phyloP scores from a whole-genome alignment of 2,888 invertebrate species.

The Epiblema foenella region DNA sequence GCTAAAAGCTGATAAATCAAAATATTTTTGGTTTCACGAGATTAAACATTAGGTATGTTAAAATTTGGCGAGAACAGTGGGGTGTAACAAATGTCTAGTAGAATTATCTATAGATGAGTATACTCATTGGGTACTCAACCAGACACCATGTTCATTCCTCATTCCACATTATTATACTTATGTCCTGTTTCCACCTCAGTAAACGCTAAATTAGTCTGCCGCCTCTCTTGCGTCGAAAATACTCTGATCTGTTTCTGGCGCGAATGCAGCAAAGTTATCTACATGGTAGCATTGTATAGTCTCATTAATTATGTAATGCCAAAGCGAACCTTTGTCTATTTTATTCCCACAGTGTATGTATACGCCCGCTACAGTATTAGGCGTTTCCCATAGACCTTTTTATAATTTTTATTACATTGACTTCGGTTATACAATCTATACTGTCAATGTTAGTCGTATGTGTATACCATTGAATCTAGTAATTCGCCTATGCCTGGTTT shows the following conservation, averaged over 20 bases:
- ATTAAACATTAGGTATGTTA: not conserved
- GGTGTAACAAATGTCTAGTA: too few species aligned
- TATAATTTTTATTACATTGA: not conserved
- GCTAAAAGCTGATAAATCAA: not conserved
- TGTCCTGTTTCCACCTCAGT: not conserved
- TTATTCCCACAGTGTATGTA: slow-evolving; percentile 16
- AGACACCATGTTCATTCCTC: not conserved
- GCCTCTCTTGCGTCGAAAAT: not conserved
- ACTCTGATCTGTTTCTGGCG: not conserved
- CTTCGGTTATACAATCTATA: not conserved
- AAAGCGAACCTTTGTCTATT: slow-evolving; percentile 2
- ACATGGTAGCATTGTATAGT: not conserved
- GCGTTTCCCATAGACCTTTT: slow-evolving; percentile 1
- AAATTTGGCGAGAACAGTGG: too few species aligned
- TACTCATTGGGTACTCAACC: not conserved
- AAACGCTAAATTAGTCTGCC: not conserved
- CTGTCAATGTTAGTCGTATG: too few species aligned
- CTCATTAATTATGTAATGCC: slow-evolving; percentile 7
- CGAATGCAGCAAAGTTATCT: not conserved
- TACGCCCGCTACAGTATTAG: not conserved
- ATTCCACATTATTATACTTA: not conserved
- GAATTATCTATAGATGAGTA: too few species aligned
- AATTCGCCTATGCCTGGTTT: too few species aligned
- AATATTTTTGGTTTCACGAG: not conserved
- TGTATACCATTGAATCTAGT: too few species aligned